Conservation (phyloP, 2,797 vertebrate species). For the Bryconaethiops microstoma region DNA sequence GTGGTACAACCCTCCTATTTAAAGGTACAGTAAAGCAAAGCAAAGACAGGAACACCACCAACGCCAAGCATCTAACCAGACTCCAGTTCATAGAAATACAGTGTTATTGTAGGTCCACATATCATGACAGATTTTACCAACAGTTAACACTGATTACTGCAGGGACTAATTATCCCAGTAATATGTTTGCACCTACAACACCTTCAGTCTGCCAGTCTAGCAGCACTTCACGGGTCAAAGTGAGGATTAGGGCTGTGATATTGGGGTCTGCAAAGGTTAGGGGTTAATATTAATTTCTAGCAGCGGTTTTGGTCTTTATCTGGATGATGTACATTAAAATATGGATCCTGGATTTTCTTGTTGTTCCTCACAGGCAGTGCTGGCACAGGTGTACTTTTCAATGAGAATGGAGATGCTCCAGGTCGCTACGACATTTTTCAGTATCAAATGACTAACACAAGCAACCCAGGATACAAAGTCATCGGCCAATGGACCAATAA, state of each 20-base stretch:
- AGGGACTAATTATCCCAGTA: neutral
- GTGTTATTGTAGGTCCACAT: no score
- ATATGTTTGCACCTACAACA: neutral
- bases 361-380: constrained; percentile 80
- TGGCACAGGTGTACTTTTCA: constrained; percentile 88
- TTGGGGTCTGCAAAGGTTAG: neutral
- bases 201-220: neutral
- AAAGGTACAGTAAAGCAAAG: constrained; percentile 8
- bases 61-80: neutral
- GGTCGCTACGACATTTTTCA: constrained; percentile 95
- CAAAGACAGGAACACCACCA: neutral
- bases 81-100: neutral
- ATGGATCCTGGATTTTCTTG: neutral
- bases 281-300: no score
- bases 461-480: constrained; percentile 79
- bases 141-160: neutral
- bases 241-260: neutral
- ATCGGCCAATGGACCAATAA: constrained; percentile 93
- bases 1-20: neutral
- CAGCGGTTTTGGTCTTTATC: neutral
- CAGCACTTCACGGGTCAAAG: neutral
- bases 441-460: constrained; percentile 87
- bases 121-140: no score
- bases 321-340: neutral
- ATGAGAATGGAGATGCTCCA: constrained; percentile 89